Evolutionary conservation across 2,113 vertebrate genomes (phyloP).

Genomic region (Acrocephalus kingi): DNA sequence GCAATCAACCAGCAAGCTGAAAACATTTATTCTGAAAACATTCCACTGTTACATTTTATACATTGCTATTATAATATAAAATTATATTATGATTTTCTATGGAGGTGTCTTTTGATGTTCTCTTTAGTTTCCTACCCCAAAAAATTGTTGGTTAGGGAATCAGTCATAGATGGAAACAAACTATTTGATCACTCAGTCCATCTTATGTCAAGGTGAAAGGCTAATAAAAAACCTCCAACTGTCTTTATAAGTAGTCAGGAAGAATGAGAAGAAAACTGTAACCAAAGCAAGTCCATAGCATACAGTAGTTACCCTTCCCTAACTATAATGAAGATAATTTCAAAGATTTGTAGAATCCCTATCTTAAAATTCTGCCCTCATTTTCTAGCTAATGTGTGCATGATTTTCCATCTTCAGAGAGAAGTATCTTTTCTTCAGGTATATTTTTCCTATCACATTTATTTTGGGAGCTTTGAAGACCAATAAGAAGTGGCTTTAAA

Average conservation of each 20-base stretch:
- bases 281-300: neutral
- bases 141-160: neutral
- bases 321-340: neutral
- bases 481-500: neutral
- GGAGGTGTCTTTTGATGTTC: neutral
- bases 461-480: neutral
- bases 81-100: neutral
- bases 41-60: neutral
- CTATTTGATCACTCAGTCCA: neutral
- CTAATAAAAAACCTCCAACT: neutral
- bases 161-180: neutral
- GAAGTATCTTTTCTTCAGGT: neutral
- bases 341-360: neutral
- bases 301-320: neutral
- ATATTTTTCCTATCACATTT: neutral
- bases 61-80: neutral
- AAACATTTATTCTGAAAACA: neutral
- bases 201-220: neutral
- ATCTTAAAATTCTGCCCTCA: neutral
- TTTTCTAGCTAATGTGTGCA: neutral
- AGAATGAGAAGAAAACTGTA: neutral
- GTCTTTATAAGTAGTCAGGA: neutral
- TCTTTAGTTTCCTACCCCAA: neutral
- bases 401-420: neutral
- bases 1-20: neutral